phyloP scores from a whole-genome alignment of 2,113 vertebrate species.

The Forbesichthys agassizii region DNA sequence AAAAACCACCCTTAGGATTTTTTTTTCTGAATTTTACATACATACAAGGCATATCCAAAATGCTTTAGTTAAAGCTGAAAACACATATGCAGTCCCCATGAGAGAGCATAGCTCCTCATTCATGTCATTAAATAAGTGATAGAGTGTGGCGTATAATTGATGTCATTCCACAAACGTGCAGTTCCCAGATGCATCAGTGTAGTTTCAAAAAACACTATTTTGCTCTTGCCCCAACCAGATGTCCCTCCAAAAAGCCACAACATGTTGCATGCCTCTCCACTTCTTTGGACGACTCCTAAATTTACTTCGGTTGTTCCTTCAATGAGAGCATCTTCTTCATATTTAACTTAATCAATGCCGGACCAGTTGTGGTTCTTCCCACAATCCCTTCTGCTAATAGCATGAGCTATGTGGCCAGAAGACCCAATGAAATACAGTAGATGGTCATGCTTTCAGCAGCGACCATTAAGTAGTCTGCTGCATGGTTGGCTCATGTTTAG shows the following conservation, averaged over 20 bases:
- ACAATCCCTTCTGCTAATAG: background rate
- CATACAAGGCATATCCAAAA: too few species aligned
- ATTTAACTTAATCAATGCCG: slow-evolving; percentile 16
- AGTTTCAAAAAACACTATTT: slow-evolving; percentile 15
- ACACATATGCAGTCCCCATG: background rate
- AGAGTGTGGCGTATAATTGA: background rate
- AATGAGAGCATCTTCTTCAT: slow-evolving; percentile 6
- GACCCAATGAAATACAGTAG: slow-evolving; percentile 17
- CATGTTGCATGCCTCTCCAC: slow-evolving; percentile 7
- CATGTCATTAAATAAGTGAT: slow-evolving; percentile 2
- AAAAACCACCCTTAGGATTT: too few species aligned
- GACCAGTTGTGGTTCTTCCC: slow-evolving; percentile 21
- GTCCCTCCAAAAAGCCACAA: slow-evolving; percentile 19
- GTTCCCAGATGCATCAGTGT: slow-evolving; percentile 1
- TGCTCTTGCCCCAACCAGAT: slow-evolving; percentile 20
- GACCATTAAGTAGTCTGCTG: slow-evolving; percentile 15
- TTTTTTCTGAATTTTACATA: too few species aligned
- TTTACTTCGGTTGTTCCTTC: background rate
- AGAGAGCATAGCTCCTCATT: background rate
- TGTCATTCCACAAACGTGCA: background rate
- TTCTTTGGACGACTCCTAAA: slow-evolving; percentile 6
- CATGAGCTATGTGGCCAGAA: slow-evolving; percentile 11
- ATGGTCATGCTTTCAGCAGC: background rate
- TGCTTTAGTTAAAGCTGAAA: background rate
- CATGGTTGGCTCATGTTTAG: background rate